Base-by-base conservation (phyloP, 2,888 invertebrate genomes). In the Pyrgus malvae region DNA sequence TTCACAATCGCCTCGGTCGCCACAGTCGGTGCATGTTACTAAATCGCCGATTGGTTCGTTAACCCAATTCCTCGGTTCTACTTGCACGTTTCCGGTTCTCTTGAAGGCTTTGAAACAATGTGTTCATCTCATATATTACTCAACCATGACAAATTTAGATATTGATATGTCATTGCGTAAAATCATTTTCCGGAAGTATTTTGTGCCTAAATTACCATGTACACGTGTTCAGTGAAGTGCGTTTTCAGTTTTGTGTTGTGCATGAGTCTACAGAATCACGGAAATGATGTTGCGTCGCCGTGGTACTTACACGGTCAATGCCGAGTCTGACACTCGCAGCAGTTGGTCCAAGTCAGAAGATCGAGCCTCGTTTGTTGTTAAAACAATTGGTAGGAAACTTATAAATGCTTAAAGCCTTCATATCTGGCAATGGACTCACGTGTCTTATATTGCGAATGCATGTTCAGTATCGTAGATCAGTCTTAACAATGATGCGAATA, bases 301-400 rank as follows among this genome's bases (percentile, higher is more conserved):
- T 53, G 88, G 88, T 56, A 85, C 81, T 42, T 90, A 90, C 63
- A 86, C 89, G 19, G 89, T 90, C 55, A 90, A 89, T 65, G 76
- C 80, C 61, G 81, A 80, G 54, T 67, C 80, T 17, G 78, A 74
- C 35, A 70, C 67, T 60, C 73, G 76, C 56, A 70, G 70, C 55
- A 68, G 65, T 55, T 75, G 65, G 61, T 57, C 73, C 19, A 82
- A 80, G 62, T 63, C 74, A 2, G 55, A 68, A 8, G 78, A 77
- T 49, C 57, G 71, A 9, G 57, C 72, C 6, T 64, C 76, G 33
- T 65, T 73, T 60, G 57, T 74, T 35, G 63, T 74, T 27, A 83
- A 81, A 66, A 79, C 67, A 67, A 65, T 69, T 60, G 85, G 86
- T 87, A 78, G 17, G 42, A 31, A 41, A 49, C 6, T 29, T 12